These are phyloP conservation scores for Amphipyra tragopoginis DNA, from an alignment of 2,888 invertebrate genomes.

Conservation along the genomic window DNA sequence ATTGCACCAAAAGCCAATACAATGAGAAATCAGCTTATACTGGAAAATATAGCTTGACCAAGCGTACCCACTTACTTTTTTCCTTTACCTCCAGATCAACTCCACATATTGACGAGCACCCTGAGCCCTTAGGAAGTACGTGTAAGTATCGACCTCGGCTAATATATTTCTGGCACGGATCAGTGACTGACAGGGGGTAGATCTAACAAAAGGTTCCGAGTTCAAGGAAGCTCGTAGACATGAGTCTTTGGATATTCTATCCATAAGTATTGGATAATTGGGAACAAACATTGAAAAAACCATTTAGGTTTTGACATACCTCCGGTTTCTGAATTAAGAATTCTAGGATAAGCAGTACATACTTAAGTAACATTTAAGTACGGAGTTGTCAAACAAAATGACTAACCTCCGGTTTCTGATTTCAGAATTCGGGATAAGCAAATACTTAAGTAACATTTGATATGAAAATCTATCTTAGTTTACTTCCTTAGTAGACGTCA, in stretches of 20 bases:
- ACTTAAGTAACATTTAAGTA: too few species aligned
- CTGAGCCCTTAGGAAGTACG: conserved; percentile 9
- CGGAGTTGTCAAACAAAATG: too few species aligned
- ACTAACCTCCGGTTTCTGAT: too few species aligned
- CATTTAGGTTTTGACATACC: not conserved
- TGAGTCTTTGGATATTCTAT: conserved; percentile 15
- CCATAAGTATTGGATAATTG: not conserved
- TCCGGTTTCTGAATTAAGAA: too few species aligned
- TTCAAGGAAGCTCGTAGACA: conserved; percentile 18
- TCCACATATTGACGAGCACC: conserved; percentile 6
- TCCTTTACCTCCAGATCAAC: conserved; percentile 4
- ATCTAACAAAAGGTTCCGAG: conserved; percentile 26
- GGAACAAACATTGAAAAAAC: not conserved
- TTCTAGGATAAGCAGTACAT: too few species aligned
- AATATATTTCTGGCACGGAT: conserved; percentile 46
- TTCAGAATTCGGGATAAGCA: too few species aligned
- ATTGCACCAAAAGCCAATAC: too few species aligned
- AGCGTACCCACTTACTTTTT: not conserved
- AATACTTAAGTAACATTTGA: too few species aligned
- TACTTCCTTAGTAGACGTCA: too few species aligned
- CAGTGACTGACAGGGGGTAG: conserved; percentile 35
- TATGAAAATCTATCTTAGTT: too few species aligned
- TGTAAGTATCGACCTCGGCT: conserved; percentile 25
- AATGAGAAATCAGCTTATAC: too few species aligned
- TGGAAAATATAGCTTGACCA: too few species aligned